A percentile compares a stretch with the other conserved stretches of the same genome.
Conservation (phyloP, 2,797 vertebrate genomes). For the Coracias cyanogaster region DNA sequence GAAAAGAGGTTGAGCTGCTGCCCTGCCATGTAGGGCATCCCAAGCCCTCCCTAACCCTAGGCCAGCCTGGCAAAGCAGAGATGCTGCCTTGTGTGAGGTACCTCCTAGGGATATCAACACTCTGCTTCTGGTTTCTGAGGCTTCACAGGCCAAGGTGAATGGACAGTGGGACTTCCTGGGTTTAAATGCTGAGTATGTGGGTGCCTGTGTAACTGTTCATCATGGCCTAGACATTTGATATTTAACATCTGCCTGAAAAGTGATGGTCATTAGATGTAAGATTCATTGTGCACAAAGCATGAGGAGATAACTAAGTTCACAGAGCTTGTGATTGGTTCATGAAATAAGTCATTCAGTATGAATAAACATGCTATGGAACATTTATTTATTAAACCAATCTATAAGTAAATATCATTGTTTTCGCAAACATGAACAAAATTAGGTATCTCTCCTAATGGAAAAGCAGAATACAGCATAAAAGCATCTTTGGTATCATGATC, state of each 20-base stretch:
- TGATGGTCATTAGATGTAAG: background rate
- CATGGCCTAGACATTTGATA: fast-evolving
- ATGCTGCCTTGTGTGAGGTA: background rate
- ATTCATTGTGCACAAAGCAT: background rate
- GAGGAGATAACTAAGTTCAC: background rate
- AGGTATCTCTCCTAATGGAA: background rate
- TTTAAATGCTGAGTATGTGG: background rate
- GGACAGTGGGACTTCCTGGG: background rate
- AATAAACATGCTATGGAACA: background rate
- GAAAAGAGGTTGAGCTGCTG: background rate
- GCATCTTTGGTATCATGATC: background rate
- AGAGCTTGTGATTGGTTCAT: background rate
- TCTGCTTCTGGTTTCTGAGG: background rate
- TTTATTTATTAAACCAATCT: background rate
- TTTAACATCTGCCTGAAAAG: background rate
- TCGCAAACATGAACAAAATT: background rate
- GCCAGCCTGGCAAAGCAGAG: background rate
- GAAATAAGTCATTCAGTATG: background rate
- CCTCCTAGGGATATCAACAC: background rate
- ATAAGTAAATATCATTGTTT: background rate
- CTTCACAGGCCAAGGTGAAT: background rate
- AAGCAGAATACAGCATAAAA: background rate
- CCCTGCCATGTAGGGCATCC: no score
- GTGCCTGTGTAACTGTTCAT: background rate
- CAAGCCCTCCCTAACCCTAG: fast-evolving